Evolutionary conservation across 1,140 invertebrate genomes (phyloP).

Genomic region (Drosophila chauvacae): DNA sequence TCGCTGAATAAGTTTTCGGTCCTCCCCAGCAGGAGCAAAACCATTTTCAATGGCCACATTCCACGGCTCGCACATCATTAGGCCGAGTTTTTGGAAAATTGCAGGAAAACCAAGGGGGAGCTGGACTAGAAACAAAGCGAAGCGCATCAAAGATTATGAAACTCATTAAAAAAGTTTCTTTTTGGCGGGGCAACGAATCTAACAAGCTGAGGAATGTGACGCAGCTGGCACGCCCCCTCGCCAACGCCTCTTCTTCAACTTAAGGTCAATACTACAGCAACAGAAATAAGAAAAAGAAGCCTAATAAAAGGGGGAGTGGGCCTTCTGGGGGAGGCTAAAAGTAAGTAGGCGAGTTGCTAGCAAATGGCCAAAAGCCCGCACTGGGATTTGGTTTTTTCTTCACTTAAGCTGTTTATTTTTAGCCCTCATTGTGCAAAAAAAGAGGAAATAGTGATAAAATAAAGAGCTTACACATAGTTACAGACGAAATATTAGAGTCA

Average conservation of each 20-base stretch:
- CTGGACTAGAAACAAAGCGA: slow-evolving; percentile 47
- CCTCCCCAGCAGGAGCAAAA: slow-evolving; percentile 21
- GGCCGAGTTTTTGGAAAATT: slow-evolving; percentile 17
- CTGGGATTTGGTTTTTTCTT: slow-evolving; percentile 21
- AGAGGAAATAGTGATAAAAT: background rate
- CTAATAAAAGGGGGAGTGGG: slow-evolving; percentile 6
- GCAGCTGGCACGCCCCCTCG: slow-evolving; percentile 3
- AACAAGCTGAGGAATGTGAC: slow-evolving; percentile 50
- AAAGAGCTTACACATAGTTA: slow-evolving; percentile 7
- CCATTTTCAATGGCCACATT: slow-evolving; percentile 50
- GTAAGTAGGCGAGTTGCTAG: slow-evolving; percentile 1
- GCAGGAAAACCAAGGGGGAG: background rate
- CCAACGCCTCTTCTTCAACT: slow-evolving; percentile 13
- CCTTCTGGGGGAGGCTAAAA: background rate
- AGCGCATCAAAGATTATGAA: slow-evolving; percentile 76
- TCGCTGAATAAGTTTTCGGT: slow-evolving; percentile 47
- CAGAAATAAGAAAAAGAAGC: background rate
- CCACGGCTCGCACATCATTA: slow-evolving; percentile 55
- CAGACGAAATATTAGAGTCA: background rate
- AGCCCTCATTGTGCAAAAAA: slow-evolving; percentile 1
- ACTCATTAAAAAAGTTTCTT: slow-evolving; percentile 78
- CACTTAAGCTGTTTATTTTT: slow-evolving; percentile 43
- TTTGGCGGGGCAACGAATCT: slow-evolving; percentile 50
- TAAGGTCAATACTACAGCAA: slow-evolving; percentile 12
- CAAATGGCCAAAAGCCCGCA: slow-evolving; percentile 17